A percentile compares a stretch with the other conserved stretches of the same genome.
phyloP scores from a whole-genome alignment of 2,888 invertebrate genomes.

The Pollenia labialis region DNA sequence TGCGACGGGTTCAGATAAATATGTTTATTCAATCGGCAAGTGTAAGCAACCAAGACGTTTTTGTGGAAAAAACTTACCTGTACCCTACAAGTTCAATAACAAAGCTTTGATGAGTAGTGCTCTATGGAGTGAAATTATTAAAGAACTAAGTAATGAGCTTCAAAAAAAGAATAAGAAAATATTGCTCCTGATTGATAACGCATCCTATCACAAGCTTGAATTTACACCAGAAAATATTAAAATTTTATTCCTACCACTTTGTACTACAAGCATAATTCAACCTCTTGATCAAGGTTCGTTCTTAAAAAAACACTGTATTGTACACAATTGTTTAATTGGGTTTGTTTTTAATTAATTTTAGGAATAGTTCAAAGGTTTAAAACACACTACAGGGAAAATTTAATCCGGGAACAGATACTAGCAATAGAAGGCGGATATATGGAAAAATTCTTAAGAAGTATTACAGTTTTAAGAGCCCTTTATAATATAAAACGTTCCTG shows the following conservation, averaged over 20 bases:
- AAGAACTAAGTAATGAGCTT: conserved; percentile 5
- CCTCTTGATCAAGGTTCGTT: too few species aligned
- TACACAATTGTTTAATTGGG: background rate
- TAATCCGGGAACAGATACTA: conserved; percentile 15
- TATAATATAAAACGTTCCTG: conserved; percentile 19
- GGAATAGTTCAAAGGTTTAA: background rate
- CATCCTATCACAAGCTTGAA: conserved; percentile 1
- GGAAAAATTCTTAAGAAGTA: conserved; percentile 34
- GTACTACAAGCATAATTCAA: too few species aligned
- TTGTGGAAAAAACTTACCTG: conserved; percentile 20
- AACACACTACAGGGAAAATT: conserved; percentile 24
- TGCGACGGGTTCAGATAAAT: conserved; percentile 1
- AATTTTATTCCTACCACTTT: too few species aligned
- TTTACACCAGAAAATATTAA: too few species aligned
- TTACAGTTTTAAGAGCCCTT: conserved; percentile 20
- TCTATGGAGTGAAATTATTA: conserved; percentile 42
- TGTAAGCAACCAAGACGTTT: conserved; percentile 23
- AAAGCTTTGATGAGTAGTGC: conserved; percentile 46
- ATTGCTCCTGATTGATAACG: conserved; percentile 20
- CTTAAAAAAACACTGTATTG: background rate
- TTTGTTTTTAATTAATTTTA: background rate
- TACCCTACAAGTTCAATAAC: conserved; percentile 38
- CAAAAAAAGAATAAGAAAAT: conserved; percentile 25
- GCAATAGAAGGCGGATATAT: conserved; percentile 31
- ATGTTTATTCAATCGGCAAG: conserved; percentile 28